Evolutionary conservation across 2,888 invertebrate species (phyloP).

Genomic region (Patella pellucida): DNA sequence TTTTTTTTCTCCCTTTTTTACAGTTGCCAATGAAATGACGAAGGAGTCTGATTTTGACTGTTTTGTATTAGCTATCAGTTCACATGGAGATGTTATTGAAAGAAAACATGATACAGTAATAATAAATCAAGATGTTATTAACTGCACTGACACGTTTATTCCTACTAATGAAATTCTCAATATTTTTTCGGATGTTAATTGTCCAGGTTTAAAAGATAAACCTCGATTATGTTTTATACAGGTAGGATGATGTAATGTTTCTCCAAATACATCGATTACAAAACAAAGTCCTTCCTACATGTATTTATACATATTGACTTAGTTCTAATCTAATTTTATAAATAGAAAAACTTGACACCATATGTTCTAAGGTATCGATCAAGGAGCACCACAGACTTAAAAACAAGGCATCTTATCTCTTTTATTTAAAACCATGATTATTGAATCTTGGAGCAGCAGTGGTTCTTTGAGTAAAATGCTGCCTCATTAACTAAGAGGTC

Average conservation of each 20-base stretch:
- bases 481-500: too few species aligned
- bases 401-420: too few species aligned
- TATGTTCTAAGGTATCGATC: too few species aligned
- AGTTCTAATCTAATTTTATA: too few species aligned
- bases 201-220: conserved; percentile 87
- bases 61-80: conserved; percentile 84
- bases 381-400: too few species aligned
- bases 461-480: too few species aligned
- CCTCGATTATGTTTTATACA: conserved; percentile 82
- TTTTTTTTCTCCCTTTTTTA: not conserved
- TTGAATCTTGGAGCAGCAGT: too few species aligned
- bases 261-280: not conserved
- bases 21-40: conserved; percentile 69
- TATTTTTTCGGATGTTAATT: conserved; percentile 78
- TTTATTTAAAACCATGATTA: too few species aligned
- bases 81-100: conserved; percentile 90
- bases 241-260: conserved; percentile 65
- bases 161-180: conserved; percentile 72
- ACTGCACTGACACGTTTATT: conserved; percentile 32
- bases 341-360: too few species aligned
- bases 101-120: conserved; percentile 87
- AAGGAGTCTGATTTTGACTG: conserved; percentile 88
- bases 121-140: conserved; percentile 35
- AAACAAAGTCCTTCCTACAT: too few species aligned
- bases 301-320: too few species aligned